Evolutionary conservation across 2,113 vertebrate species (phyloP), one percentile per base, ranked within the genome.

Genomic region (Gila orcuttii): DNA sequence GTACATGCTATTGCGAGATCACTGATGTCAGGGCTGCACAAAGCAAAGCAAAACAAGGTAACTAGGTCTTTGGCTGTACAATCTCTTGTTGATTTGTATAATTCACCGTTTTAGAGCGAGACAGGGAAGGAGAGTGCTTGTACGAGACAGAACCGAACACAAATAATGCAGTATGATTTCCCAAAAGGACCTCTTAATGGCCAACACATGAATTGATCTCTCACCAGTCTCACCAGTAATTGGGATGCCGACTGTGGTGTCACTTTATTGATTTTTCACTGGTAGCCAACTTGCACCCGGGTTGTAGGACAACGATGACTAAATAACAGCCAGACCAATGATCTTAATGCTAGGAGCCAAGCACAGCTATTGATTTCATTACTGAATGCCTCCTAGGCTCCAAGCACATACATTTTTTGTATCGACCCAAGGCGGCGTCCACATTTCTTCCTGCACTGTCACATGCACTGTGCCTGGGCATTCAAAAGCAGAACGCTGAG

Each of bases 301-400:
- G 90, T 89, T 93, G 91, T 91, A 89, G 91, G 92, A 93, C 93
- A 92, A 92, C 92, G 89, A 92, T 91, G 92, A 92, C 93, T 93
- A 92, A 93, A 93, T 93, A 93, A 93, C 92, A 92, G 90, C 90
- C 89, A 33, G 89, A 87, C 91, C 91, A 90, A 93, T 93, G 91
- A 94, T 93, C 91, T 90, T 91, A 92, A 94, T 92, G 91, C 92
- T 90, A 91, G 87, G 88, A 93, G 93, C 93, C 92, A 91, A 93
- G 91, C 93, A 89, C 90, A 86, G 86, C 69, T 94, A 94, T 94
- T 93, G 94, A 94, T 94, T 94, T 93, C 89, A 94, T 94, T 94
- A 94, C 91, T 88, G 91, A 92, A 93, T 91, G 92, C 92, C 94
- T 93, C 93, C 93, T 86, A 90, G 92, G 90, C 90, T 93, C 87